A percentile compares a stretch with the other conserved stretches of the same genome.
These are phyloP conservation scores for Meloe dianella DNA, from an alignment of 2,888 invertebrate genomes.

Conservation along the genomic window DNA sequence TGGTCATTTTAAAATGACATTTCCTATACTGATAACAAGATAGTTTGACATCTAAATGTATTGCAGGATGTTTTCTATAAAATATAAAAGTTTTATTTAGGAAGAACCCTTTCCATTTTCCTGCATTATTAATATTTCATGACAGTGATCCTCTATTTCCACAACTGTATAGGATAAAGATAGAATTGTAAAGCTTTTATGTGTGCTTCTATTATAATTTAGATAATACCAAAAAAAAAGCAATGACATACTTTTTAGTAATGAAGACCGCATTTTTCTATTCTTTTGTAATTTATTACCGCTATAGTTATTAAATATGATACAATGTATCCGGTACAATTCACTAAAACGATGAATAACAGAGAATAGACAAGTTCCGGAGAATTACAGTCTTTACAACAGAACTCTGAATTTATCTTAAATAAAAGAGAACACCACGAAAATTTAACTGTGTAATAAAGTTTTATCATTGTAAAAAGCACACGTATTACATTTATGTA, in stretches of 20 bases:
- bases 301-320: not conserved
- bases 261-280: not conserved
- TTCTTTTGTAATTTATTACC: not conserved
- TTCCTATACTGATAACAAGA: conserved; percentile 25
- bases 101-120: not conserved
- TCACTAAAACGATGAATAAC: conserved; percentile 6
- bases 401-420: not conserved
- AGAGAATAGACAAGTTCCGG: conserved; percentile 3
- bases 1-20: conserved; percentile 40
- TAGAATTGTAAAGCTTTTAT: not conserved
- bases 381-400: conserved; percentile 18
- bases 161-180: not conserved
- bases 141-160: conserved; percentile 4
- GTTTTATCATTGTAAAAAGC: not conserved
- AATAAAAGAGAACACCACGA: not conserved
- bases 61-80: conserved; percentile 10
- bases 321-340: conserved; percentile 10
- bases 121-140: conserved; percentile 3
- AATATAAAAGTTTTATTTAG: not conserved
- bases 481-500: not conserved
- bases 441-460: not conserved
- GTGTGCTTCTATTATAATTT: not conserved
- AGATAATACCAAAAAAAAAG: not conserved
- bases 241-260: not conserved
- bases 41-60: conserved; percentile 28